Percentiles rank a stretch among this genome's conserved stretches.
Conservation (phyloP, 2,888 invertebrate species). For the Oligia strigilis region DNA sequence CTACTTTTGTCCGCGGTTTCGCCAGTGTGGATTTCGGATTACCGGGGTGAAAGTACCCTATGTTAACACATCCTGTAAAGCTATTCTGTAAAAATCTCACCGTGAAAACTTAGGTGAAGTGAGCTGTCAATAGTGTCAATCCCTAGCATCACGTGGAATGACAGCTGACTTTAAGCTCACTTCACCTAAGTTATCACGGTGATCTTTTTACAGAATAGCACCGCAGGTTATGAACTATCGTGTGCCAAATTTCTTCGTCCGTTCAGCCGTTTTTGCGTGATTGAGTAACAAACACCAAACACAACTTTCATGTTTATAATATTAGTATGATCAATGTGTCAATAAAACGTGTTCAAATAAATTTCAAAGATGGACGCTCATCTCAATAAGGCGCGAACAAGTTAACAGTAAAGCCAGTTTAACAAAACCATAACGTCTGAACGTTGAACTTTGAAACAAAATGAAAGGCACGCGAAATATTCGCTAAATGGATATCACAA, state of each 20-base stretch:
- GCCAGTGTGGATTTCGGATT: neutral
- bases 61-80: neutral
- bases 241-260: neutral
- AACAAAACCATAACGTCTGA: conserved; percentile 14
- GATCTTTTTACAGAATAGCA: too few relatives aligned
- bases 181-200: too few relatives aligned
- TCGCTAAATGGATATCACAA: conserved; percentile 56
- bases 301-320: neutral
- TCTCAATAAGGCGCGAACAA: conserved; percentile 19
- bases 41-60: neutral
- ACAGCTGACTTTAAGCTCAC: neutral
- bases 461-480: conserved; percentile 44
- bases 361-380: conserved; percentile 21
- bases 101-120: too few relatives aligned
- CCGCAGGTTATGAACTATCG: neutral
- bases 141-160: too few relatives aligned
- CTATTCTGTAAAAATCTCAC: too few relatives aligned
- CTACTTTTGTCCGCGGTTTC: neutral
- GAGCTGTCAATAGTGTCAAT: too few relatives aligned
- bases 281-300: neutral
- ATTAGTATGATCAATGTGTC: neutral
- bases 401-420: conserved; percentile 33
- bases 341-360: neutral
- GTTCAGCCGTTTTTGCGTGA: neutral
- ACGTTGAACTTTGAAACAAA: conserved; percentile 52